These are phyloP conservation scores for Drosophila hamatofila DNA, from an alignment of 2,888 invertebrate genomes.

Conservation along the genomic window DNA sequence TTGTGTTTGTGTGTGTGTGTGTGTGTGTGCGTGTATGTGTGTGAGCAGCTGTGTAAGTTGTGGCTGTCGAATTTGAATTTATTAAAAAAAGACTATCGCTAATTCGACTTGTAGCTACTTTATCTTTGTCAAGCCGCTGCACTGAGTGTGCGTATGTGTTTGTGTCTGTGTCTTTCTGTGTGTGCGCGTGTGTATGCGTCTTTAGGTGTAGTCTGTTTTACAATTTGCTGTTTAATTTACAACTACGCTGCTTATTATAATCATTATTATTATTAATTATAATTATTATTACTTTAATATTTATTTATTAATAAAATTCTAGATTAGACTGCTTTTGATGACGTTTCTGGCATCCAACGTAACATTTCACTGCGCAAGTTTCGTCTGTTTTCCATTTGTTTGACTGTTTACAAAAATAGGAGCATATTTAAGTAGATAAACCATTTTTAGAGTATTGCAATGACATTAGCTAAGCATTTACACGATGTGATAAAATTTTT, in stretches of 20 bases:
- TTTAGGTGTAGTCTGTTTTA: conserved; percentile 55
- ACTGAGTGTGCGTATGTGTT: conserved; percentile 28
- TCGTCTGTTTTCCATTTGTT: conserved; percentile 85
- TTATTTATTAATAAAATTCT: conserved; percentile 76
- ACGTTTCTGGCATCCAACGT: conserved; percentile 86
- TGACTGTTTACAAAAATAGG: conserved; percentile 70
- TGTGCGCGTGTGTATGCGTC: conserved; percentile 38
- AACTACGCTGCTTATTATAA: conserved; percentile 77
- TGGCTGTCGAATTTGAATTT: conserved; percentile 42
- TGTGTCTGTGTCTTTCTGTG: conserved; percentile 29
- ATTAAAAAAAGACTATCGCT: conserved; percentile 53
- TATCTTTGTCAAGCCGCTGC: conserved; percentile 58
- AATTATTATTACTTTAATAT: conserved; percentile 61
- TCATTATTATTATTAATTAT: conserved; percentile 51
- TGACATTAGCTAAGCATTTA: conserved; percentile 9
- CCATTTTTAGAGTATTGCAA: conserved; percentile 4
- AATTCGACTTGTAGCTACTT: conserved; percentile 45
- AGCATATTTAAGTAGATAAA: not conserved
- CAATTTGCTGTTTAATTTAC: conserved; percentile 71
- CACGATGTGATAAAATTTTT: too few species aligned
- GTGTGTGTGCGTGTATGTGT: conserved; percentile 39
- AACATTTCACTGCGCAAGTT: conserved; percentile 85
- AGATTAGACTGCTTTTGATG: conserved; percentile 85
- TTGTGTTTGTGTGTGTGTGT: conserved; percentile 41
- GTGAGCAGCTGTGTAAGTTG: conserved; percentile 56